phyloP scores from a whole-genome alignment of 1,140 invertebrate species.

The Bombus pascuorum region DNA sequence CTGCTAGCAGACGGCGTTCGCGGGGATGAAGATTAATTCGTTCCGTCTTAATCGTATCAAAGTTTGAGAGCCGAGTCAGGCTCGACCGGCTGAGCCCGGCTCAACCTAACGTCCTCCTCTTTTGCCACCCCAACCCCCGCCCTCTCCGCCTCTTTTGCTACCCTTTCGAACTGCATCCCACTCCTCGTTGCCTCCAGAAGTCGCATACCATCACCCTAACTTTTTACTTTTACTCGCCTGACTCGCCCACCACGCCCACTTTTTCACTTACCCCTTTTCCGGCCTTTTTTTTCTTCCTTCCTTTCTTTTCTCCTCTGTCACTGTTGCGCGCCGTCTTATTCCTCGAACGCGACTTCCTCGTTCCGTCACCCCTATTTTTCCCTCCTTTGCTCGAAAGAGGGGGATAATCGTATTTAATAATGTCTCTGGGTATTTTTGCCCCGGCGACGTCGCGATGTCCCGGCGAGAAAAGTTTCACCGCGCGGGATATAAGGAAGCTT shows the following conservation, averaged over 20 bases:
- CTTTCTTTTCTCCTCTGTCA: conserved; percentile 3
- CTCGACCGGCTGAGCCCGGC: conserved; percentile 70
- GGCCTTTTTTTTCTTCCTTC: neutral
- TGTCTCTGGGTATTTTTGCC: conserved; percentile 79
- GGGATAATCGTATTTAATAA: conserved; percentile 82
- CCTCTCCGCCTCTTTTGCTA: conserved; percentile 20
- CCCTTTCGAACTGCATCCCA: conserved; percentile 54
- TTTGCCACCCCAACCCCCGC: conserved; percentile 5
- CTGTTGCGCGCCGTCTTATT: conserved; percentile 7
- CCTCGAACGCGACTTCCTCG: neutral
- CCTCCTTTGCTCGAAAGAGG: neutral
- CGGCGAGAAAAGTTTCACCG: conserved; percentile 65
- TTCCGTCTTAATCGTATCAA: conserved; percentile 83
- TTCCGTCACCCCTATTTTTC: neutral
- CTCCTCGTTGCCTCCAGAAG: conserved; percentile 41
- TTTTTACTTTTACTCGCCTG: conserved; percentile 73
- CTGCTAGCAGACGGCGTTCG: conserved; percentile 74
- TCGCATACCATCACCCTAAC: conserved; percentile 66
- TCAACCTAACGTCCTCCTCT: conserved; percentile 64
- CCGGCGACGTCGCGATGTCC: conserved; percentile 59
- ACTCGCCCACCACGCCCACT: conserved; percentile 50
- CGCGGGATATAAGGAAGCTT: conserved; percentile 42
- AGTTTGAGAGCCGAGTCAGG: conserved; percentile 80
- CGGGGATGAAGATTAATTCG: conserved; percentile 83
- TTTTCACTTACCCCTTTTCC: conserved; percentile 51